phyloP scores from a whole-genome alignment of 2,888 invertebrate species.

The Drosophila ustulata region DNA sequence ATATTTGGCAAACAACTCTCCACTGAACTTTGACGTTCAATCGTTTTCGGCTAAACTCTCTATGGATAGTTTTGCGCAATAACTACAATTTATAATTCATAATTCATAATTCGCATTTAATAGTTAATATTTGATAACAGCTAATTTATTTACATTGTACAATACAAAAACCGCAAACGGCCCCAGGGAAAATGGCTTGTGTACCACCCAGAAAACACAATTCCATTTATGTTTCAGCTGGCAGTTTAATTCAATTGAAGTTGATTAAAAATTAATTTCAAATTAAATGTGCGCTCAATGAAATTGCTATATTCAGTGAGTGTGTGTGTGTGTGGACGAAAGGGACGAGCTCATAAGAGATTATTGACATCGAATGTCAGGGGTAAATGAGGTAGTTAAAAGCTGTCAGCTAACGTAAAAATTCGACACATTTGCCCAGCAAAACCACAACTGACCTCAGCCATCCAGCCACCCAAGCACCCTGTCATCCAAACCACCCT shows the following conservation, averaged over 20 bases:
- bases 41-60: not conserved
- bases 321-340: not conserved
- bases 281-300: conserved; percentile 73
- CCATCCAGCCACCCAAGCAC: not conserved
- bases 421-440: conserved; percentile 32
- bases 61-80: not conserved
- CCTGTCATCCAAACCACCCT: not conserved
- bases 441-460: conserved; percentile 20
- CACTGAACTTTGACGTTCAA: not conserved
- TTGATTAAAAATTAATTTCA: conserved; percentile 76
- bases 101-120: conserved; percentile 65
- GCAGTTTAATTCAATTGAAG: conserved; percentile 71
- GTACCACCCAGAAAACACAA: conserved; percentile 17
- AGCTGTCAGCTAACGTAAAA: conserved; percentile 46
- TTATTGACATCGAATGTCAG: conserved; percentile 56
- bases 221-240: conserved; percentile 26
- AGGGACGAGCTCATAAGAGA: conserved; percentile 14
- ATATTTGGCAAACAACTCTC: conserved; percentile 5
- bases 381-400: conserved; percentile 36
- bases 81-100: conserved; percentile 58
- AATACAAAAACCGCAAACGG: conserved; percentile 46
- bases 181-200: conserved; percentile 4
- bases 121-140: conserved; percentile 56
- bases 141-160: conserved; percentile 69
- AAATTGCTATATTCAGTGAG: conserved; percentile 49